phyloP scores from a whole-genome alignment of 2,888 invertebrate genomes.

The Hirtodrosophila alboralis region DNA sequence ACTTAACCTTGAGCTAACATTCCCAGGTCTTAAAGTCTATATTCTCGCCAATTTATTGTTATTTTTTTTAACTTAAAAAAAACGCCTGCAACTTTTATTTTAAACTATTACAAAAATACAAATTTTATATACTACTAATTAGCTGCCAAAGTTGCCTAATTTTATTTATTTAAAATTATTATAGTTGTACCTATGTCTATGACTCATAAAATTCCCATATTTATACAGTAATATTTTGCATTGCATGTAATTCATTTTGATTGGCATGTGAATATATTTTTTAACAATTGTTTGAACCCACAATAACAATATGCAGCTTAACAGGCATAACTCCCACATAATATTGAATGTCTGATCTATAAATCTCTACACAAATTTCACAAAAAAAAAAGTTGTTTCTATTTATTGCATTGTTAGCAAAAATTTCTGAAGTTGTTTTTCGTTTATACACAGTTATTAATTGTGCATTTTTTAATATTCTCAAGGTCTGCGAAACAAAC shows the following conservation, averaged over 20 bases:
- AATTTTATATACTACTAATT: background rate
- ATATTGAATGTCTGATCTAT: slow-evolving; percentile 23
- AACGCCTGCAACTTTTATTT: no score
- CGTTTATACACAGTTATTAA: slow-evolving; percentile 5
- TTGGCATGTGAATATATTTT: slow-evolving; percentile 56
- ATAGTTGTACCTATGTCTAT: slow-evolving; percentile 5
- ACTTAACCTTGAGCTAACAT: no score
- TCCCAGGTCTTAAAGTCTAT: no score
- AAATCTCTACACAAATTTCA: slow-evolving; percentile 39
- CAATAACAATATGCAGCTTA: slow-evolving; percentile 30
- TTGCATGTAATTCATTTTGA: slow-evolving; percentile 54
- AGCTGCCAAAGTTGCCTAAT: slow-evolving; percentile 15
- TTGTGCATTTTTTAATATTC: slow-evolving; percentile 13
- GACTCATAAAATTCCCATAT: slow-evolving; percentile 42
- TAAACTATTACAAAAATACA: background rate
- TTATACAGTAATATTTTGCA: slow-evolving; percentile 27
- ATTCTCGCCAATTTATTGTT: no score
- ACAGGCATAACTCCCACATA: slow-evolving; percentile 31
- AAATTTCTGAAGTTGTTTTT: slow-evolving; percentile 5
- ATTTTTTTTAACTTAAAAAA: no score
- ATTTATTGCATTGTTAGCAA: slow-evolving; percentile 36
- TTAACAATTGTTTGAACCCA: slow-evolving; percentile 57
- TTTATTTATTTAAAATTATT: slow-evolving; percentile 8
- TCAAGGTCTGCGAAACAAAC: slow-evolving; percentile 30
- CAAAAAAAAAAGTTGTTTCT: slow-evolving; percentile 32